A percentile compares a stretch with the other conserved stretches of the same genome.
Conservation (phyloP, 2,113 vertebrate species). For the Oceanites oceanicus region DNA sequence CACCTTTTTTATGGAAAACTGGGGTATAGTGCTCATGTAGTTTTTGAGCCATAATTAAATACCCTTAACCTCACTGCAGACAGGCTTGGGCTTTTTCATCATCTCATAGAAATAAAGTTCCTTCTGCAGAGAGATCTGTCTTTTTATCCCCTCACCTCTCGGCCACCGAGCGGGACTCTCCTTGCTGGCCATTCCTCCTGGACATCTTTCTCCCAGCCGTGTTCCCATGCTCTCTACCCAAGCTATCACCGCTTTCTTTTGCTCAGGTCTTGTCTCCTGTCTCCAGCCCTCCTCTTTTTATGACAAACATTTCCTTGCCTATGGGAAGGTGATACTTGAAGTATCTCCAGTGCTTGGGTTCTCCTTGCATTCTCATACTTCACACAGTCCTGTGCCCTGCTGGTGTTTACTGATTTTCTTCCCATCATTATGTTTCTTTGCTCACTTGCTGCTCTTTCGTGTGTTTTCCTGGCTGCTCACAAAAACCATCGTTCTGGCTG, state of each 20-base stretch:
- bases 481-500: neutral
- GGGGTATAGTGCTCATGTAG: fast-evolving
- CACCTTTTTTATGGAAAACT: neutral
- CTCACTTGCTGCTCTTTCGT: neutral
- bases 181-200: neutral
- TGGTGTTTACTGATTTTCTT: neutral
- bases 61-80: neutral
- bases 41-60: neutral
- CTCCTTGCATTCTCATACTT: neutral
- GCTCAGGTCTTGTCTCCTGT: neutral
- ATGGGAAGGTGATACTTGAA: too few species aligned
- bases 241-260: neutral
- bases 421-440: neutral
- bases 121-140: neutral
- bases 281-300: neutral
- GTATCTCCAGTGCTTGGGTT: neutral
- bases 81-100: neutral
- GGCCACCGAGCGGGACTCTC: fast-evolving
- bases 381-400: neutral
- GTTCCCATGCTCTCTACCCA: neutral
- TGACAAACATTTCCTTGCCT: neutral
- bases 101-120: neutral
- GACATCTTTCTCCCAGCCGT: neutral
- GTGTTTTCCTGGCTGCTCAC: neutral
- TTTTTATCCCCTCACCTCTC: neutral